Evolutionary conservation across 2,113 vertebrate genomes (phyloP), one percentile per base, ranked within the genome.

Genomic region (Sylvia atricapilla): DNA sequence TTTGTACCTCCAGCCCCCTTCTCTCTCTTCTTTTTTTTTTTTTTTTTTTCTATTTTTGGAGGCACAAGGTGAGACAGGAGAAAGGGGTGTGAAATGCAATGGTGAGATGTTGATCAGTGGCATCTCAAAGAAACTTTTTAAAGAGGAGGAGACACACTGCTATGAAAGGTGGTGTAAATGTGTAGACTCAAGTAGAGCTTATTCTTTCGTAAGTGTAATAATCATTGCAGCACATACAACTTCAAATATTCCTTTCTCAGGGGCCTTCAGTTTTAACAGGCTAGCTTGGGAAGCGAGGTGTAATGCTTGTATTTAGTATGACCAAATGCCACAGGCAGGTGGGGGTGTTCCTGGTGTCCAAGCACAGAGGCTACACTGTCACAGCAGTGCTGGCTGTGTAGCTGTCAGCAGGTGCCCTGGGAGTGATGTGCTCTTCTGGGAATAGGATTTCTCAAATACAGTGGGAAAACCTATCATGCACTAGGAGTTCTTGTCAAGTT

Each of bases 391-490:
- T 50, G 62, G 30, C 59, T 76, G 75, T 80, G 46, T 24, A 41
- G 33, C 60, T 25, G 1, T 67, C 69, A 43, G 35, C 21, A 4
- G 56, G 24, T 59, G 28, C 33, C 7, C 13, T 31, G 43, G 56
- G 52, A 78, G 24, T 13, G 15, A 33, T 46, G 18, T 35, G 21
- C 75, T 94, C 46, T 24, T 84, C 2, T 4, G 53, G 31, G 56
- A 5, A 44, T 10, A 7, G 7, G 13, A 37, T 27, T 68, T 75
- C 75, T 75, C 11, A 5, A 74, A 39, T 44, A 25, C 4, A 1
- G 1, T 27, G 7, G 49, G 37, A 84, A 80, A 91, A 53, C 19
- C 50, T 41, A 1, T 47, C n/a, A 19, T 0, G 0, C 11, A 2
- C 20, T 55, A 58, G 53, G 31, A 55, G 16, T 28, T 63, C 27